Conservation (phyloP, 1,140 invertebrate species). For the Drosophila burlai region DNA sequence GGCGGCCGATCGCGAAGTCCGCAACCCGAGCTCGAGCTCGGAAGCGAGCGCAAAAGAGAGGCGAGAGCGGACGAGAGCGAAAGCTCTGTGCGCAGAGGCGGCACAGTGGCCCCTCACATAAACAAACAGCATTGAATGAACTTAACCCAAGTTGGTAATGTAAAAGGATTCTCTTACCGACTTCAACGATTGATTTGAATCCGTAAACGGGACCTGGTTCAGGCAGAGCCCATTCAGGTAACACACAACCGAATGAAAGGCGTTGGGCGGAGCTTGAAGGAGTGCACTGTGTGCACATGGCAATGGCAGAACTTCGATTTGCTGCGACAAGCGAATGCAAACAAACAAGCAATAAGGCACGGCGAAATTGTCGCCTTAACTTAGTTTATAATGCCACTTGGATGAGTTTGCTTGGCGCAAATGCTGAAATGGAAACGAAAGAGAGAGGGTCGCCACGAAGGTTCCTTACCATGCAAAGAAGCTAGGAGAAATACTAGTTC, state of each 20-base stretch:
- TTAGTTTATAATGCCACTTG: slow-evolving; percentile 83
- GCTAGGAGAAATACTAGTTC: background rate
- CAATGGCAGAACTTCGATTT: slow-evolving; percentile 37
- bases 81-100: no score
- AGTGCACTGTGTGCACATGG: slow-evolving; percentile 39
- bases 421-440: slow-evolving; percentile 39
- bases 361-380: slow-evolving; percentile 78
- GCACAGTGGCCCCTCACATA: no score
- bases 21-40: no score
- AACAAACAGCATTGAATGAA: background rate
- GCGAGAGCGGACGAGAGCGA: no score
- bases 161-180: background rate
- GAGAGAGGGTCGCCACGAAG: slow-evolving; percentile 9
- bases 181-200: slow-evolving; percentile 5
- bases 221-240: slow-evolving; percentile 8
- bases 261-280: background rate
- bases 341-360: slow-evolving; percentile 80
- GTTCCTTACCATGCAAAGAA: background rate
- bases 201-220: background rate
- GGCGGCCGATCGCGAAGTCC: no score
- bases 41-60: no score
- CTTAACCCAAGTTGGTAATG: background rate
- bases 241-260: background rate
- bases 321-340: slow-evolving; percentile 60
- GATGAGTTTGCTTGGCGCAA: slow-evolving; percentile 67